Conservation (phyloP, 2,888 invertebrate genomes). For the Ephialtes manifestator region DNA sequence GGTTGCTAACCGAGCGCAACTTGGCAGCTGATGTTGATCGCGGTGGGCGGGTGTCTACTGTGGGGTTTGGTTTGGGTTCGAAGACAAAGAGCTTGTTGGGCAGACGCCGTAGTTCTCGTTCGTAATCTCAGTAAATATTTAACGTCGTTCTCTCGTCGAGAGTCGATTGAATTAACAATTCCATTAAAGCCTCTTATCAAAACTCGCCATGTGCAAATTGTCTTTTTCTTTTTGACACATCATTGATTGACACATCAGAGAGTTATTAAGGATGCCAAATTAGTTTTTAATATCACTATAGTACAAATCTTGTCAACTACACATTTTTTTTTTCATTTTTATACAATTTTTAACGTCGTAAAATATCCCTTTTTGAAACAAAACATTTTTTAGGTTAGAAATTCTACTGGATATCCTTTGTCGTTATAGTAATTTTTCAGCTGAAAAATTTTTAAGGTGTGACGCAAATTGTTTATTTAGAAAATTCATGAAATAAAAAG, state of each 20-base stretch:
- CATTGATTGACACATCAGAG: not conserved
- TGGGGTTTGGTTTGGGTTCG: not conserved
- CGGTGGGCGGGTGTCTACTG: slow-evolving; percentile 19
- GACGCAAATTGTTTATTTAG: too few species aligned
- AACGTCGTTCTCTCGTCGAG: slow-evolving; percentile 67
- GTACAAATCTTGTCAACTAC: too few species aligned
- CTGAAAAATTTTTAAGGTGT: too few species aligned
- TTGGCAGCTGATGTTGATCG: not conserved
- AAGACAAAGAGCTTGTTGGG: slow-evolving; percentile 42
- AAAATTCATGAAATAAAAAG: too few species aligned
- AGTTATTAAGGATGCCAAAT: not conserved
- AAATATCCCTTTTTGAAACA: too few species aligned
- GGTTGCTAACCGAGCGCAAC: not conserved
- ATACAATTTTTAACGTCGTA: too few species aligned
- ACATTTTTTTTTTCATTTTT: not conserved
- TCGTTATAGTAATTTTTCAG: too few species aligned
- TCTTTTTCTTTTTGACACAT: slow-evolving; percentile 20
- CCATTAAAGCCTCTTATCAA: slow-evolving; percentile 74
- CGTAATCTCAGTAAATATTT: slow-evolving; percentile 74
- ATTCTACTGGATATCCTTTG: too few species aligned
- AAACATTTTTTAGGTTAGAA: too few species aligned
- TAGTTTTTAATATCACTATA: not conserved
- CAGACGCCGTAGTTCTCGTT: slow-evolving; percentile 28
- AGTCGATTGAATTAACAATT: slow-evolving; percentile 77
- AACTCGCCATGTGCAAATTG: slow-evolving; percentile 44